A percentile compares a stretch with the other conserved stretches of the same genome.
Conservation (phyloP, 2,888 invertebrate species). For the Anticlea derivata region DNA sequence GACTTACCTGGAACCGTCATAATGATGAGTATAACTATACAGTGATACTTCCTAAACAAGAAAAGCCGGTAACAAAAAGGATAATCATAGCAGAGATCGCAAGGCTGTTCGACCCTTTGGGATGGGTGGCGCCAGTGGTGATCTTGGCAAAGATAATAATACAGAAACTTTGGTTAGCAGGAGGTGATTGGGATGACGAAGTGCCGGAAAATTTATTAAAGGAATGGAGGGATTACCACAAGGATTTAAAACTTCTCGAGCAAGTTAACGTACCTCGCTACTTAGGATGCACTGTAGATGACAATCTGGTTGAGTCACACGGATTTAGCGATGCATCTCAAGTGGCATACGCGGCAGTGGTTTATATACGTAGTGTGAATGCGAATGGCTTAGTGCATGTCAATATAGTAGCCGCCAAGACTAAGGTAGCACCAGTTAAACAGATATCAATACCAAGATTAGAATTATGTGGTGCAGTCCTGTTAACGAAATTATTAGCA, state of each 20-base stretch:
- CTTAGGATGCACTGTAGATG: neutral
- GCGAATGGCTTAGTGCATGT: neutral
- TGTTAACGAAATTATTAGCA: conserved; percentile 14
- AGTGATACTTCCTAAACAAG: conserved; percentile 27
- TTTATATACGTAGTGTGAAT: neutral
- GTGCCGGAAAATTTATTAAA: neutral
- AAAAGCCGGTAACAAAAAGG: conserved; percentile 42
- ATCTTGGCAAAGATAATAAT: conserved; percentile 44
- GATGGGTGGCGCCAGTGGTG: conserved; percentile 43
- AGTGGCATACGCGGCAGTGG: conserved; percentile 3
- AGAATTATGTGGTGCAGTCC: conserved; percentile 22
- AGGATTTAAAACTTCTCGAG: neutral
- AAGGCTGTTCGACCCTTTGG: conserved; percentile 44
- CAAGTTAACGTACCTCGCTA: neutral
- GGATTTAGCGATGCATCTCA: conserved; percentile 8
- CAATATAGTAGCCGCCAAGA: conserved; percentile 12
- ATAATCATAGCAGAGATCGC: conserved; percentile 43
- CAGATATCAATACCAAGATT: conserved; percentile 24
- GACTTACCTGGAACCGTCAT: conserved; percentile 41
- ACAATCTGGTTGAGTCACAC: neutral
- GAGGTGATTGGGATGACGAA: conserved; percentile 42
- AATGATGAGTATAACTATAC: conserved; percentile 39
- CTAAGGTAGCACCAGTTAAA: conserved; percentile 27
- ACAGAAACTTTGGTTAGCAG: conserved; percentile 44
- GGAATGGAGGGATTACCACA: neutral